Percentiles rank a stretch among this genome's conserved stretches.
Conservation (phyloP, 2,797 vertebrate species). For the Kryptopterus vitreolus region DNA sequence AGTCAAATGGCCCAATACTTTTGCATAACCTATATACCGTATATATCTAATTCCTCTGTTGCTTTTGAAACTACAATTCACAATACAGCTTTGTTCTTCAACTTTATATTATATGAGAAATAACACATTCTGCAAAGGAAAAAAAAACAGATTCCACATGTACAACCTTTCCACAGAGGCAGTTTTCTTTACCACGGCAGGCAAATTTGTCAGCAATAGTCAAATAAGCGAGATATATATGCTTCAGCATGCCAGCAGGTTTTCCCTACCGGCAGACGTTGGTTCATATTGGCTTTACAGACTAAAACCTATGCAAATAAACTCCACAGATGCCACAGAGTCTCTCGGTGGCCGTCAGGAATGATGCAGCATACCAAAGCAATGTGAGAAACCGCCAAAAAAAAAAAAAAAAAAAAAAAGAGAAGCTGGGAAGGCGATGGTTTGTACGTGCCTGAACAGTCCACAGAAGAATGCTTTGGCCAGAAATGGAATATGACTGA, state of each 20-base stretch:
- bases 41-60: too few relatives aligned
- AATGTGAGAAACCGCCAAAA: not conserved
- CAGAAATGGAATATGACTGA: too few relatives aligned
- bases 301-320: constrained; percentile 33
- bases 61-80: too few relatives aligned
- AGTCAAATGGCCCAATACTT: too few relatives aligned
- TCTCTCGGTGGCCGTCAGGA: not conserved
- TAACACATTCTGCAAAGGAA: too few relatives aligned
- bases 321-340: not conserved
- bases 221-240: constrained; percentile 19
- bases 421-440: too few relatives aligned
- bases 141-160: not conserved
- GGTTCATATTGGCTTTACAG: constrained; percentile 23
- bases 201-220: constrained; percentile 24
- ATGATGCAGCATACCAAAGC: not conserved
- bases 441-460: too few relatives aligned
- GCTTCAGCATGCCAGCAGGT: constrained; percentile 5
- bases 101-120: not conserved
- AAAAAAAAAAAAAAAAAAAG: not conserved
- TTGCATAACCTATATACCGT: too few relatives aligned
- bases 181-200: constrained; percentile 6
- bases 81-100: too few relatives aligned
- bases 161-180: constrained; percentile 9
- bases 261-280: constrained; percentile 33
- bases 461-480: too few relatives aligned